Evolutionary conservation across 2,888 invertebrate genomes (phyloP), one percentile per base, ranked within the genome.

Genomic region (Eilema griseolum): DNA sequence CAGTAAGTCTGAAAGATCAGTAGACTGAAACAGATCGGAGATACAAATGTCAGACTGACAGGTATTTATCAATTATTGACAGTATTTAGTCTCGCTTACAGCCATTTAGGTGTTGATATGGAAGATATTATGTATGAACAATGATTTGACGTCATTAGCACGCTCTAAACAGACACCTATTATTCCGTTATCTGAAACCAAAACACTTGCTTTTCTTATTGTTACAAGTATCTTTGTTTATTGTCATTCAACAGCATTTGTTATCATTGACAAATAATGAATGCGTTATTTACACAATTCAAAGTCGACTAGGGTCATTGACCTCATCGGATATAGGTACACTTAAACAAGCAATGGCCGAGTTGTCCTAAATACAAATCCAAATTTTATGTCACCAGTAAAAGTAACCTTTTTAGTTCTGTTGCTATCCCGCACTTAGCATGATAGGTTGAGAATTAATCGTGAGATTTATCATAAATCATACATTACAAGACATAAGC

Each of bases 261-360:
- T 79, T 81, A 81, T 81, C 80, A 73, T 71, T 65, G 77, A 77
- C 82, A 81, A 80, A 85, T 81, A 81, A 80, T 59, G 74, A 69
- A 76, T 77, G 75, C 69, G 59, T 73, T 81, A 78, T 82, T 74
- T 77, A 80, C 73, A 75, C 73, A 69, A 72, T 75, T 74, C 80
- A 78, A 83, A 80, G 83, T 80, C 79, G 74, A 78, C 60, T 65
- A 66, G 72, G 83, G 74, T 75, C 78, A 75, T 71, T 77, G 70
- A 71, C 75, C 79, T 64, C 69, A n/a, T 52, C 63, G 79, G 75
- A 75, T 73, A 74, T 76, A 41, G 75, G 79, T 79, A 79, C 74
- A 82, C 76, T 79, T 61, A 73, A 67, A 74, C 8, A 41, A 63
- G 63, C 31, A 59, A 57, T 20, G 63, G 70, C 31, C 66, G 61